Base-by-base conservation (phyloP, 2,888 invertebrate species). In the Ectobius pallidus region DNA sequence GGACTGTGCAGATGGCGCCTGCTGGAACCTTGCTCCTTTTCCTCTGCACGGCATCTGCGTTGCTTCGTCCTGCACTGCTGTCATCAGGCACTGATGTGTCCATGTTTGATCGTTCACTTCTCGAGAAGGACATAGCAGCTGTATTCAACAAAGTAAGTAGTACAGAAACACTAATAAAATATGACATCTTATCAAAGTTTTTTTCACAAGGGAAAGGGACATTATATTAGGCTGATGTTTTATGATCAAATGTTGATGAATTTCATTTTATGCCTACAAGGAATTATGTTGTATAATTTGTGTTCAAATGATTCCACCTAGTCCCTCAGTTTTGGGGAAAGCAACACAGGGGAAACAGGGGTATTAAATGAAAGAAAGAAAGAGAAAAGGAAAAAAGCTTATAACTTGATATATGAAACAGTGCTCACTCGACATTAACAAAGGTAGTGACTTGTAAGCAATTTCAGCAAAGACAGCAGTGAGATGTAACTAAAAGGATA, bases 91-190 rank as follows among this genome's bases (percentile, higher is more conserved):
- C 71, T 67, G 71, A 71, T 30, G 49, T 71, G 39, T 71, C 67
- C 27, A 85, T 86, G 78, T 80, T 89, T 69, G 89, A 89, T 77
- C 86, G 87, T 77, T 84, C 88, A 77, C 71, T 77, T 14, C 81
- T 90, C 77, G 90, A 90, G 79, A 87, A 89, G 77, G 89, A 88
- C 80, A 86, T 90, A 46, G 90, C 88, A 7, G 90, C 90, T 25
- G 88, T 91, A 68, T 86, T 91, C 78, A 90, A 89, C 77, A 90
- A 90, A 82, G 61, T 65, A 27, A 25, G 25, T 9, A 39, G 61
- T 18, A 20, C n/a, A n/a, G n/a, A n/a, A n/a, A n/a, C n/a, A n/a
- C n/a, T n/a, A n/a, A n/a, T n/a, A n/a, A n/a, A n/a, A n/a, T n/a
- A n/a, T n/a, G n/a, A n/a, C n/a, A n/a, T n/a, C 9, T 39, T 39